phyloP scores from a whole-genome alignment of 2,888 invertebrate species.

The Aplocera efformata region DNA sequence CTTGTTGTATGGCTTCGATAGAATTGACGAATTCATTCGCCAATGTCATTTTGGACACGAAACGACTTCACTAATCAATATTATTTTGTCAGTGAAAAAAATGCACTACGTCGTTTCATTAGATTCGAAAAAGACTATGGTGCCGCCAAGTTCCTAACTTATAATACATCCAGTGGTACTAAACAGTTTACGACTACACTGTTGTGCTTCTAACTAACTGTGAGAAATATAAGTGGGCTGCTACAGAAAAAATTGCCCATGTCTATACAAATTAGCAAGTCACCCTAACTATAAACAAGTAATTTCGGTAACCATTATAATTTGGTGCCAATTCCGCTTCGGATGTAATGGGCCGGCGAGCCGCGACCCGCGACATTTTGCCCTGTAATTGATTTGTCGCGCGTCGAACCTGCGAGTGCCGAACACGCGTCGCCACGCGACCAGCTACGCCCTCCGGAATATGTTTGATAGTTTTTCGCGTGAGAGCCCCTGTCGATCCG shows the following conservation, averaged over 20 bases:
- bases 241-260: too few species aligned
- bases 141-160: too few species aligned
- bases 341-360: constrained; percentile 43
- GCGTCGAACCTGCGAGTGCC: constrained; percentile 41
- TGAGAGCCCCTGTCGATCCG: constrained; percentile 50
- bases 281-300: constrained; percentile 63
- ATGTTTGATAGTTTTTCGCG: constrained; percentile 51
- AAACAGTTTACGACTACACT: too few species aligned
- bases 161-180: too few species aligned
- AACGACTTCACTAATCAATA: too few species aligned
- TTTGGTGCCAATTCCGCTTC: constrained; percentile 69
- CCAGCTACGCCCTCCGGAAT: constrained; percentile 41
- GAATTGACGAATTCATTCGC: too few species aligned
- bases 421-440: constrained; percentile 50
- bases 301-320: constrained; percentile 60
- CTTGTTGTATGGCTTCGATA: too few species aligned
- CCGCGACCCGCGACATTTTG: constrained; percentile 38
- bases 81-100: too few species aligned
- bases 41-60: too few species aligned
- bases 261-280: constrained; percentile 56
- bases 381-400: constrained; percentile 78
- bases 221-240: constrained; percentile 5
- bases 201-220: too few species aligned
- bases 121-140: too few species aligned
- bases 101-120: too few species aligned